Conservation (phyloP, 2,888 invertebrate genomes). For the Oscheius sp. region DNA sequence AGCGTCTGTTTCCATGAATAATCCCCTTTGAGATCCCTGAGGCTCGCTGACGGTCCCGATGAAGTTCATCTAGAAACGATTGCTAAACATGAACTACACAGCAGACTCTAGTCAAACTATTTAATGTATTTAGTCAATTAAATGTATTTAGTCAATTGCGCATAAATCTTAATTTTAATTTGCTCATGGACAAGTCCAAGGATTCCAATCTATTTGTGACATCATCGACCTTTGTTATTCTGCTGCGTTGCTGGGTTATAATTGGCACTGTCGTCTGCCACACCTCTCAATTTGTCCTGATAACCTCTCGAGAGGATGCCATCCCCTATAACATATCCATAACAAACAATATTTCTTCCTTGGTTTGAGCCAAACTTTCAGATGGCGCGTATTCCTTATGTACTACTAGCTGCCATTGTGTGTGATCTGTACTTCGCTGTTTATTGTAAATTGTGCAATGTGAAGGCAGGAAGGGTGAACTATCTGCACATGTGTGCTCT, state of each 20-base stretch:
- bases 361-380: not conserved
- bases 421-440: not conserved
- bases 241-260: no score
- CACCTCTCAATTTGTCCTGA: no score
- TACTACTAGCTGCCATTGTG: not conserved
- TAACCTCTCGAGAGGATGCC: no score
- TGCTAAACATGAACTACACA: constrained; percentile 58
- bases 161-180: no score
- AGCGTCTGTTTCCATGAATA: not conserved
- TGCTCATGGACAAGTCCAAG: no score
- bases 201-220: no score
- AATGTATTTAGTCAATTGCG: no score
- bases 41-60: constrained; percentile 76
- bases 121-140: no score
- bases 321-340: no score
- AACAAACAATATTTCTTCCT: not conserved
- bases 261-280: no score
- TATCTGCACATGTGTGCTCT: not conserved
- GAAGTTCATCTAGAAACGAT: constrained; percentile 67
- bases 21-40: constrained; percentile 61
- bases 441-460: not conserved
- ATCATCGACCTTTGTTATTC: no score
- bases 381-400: not conserved
- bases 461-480: not conserved
- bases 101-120: constrained; percentile 14